Conservation (phyloP, 2,113 vertebrate species). For the Cyprinodon variegatus region DNA sequence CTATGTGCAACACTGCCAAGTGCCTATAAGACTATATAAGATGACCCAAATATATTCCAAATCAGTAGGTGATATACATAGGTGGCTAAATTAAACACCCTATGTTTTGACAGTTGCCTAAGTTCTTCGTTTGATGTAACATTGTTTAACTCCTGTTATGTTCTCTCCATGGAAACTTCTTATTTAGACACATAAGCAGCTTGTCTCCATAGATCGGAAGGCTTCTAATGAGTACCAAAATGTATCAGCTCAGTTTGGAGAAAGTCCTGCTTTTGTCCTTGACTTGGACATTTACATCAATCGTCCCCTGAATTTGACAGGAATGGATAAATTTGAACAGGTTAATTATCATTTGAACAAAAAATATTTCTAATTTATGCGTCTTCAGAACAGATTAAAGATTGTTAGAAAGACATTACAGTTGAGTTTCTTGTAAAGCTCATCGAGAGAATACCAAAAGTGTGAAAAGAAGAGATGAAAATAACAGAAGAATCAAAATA, state of each 20-base stretch:
- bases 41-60: constrained; percentile 19
- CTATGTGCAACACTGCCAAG: neutral
- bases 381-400: neutral
- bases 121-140: constrained; percentile 45
- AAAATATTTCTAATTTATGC: neutral
- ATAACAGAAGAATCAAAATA: no score
- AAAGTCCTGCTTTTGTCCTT: neutral
- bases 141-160: constrained; percentile 61
- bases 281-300: neutral
- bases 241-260: constrained; percentile 1
- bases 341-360: neutral
- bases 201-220: constrained; percentile 17
- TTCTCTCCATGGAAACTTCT: constrained; percentile 60
- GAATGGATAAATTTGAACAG: neutral
- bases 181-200: constrained; percentile 48
- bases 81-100: constrained; percentile 20
- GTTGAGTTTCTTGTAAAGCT: no score
- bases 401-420: no score
- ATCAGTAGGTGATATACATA: constrained; percentile 16
- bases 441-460: no score
- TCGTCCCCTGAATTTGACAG: neutral
- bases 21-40: neutral
- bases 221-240: neutral
- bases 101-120: constrained; percentile 71
- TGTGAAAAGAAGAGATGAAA: no score